Percentiles rank a stretch among this genome's conserved stretches.
These are phyloP conservation scores for Drosophila putrida DNA, from an alignment of 2,888 invertebrate genomes.

Conservation along the genomic window DNA sequence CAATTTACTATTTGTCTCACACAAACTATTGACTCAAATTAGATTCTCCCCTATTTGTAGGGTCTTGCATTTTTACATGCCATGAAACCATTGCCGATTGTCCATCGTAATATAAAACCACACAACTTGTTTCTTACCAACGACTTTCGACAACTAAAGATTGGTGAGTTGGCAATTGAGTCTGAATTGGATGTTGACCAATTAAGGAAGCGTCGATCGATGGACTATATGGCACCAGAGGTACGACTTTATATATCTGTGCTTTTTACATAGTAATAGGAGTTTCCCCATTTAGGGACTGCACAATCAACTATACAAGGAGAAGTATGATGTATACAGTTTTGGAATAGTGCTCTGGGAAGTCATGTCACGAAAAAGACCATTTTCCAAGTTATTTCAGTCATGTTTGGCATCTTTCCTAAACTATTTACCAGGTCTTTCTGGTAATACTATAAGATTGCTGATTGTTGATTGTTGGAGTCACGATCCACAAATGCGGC, in stretches of 20 bases:
- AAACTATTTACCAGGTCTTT: too few relatives aligned
- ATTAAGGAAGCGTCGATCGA: neutral
- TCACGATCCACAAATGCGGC: neutral
- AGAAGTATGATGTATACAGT: constrained; percentile 22
- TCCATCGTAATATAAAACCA: constrained; percentile 18
- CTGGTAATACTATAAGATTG: too few relatives aligned
- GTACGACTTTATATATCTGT: too few relatives aligned
- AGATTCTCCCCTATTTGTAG: neutral
- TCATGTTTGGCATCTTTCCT: too few relatives aligned
- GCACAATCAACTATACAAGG: too few relatives aligned
- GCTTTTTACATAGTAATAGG: too few relatives aligned
- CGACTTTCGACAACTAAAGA: constrained; percentile 15
- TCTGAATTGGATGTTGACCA: neutral
- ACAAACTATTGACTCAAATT: neutral
- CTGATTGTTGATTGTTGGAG: constrained; percentile 8
- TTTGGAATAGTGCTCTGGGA: constrained; percentile 26
- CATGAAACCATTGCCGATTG: neutral
- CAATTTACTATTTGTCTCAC: neutral
- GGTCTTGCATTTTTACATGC: constrained; percentile 20
- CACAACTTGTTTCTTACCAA: constrained; percentile 21
- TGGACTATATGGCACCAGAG: constrained; percentile 11
- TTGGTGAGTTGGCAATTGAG: constrained; percentile 7
- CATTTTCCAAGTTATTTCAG: too few relatives aligned
- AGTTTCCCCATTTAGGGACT: too few relatives aligned
- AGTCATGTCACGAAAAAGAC: neutral